Conservation (phyloP, 2,113 vertebrate genomes). For the Polypterus bichir region DNA sequence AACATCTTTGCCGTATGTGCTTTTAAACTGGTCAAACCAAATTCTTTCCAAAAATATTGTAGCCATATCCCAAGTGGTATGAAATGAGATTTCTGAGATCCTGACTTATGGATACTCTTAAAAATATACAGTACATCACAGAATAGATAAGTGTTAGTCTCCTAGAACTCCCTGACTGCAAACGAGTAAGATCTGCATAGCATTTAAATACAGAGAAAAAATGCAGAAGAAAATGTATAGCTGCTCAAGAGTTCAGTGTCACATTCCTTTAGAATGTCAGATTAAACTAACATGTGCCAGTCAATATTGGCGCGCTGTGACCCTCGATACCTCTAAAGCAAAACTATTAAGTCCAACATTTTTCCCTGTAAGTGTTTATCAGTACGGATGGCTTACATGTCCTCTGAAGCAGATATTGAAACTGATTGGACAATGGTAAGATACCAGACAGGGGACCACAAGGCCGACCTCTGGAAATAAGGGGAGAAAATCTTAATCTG, state of each 20-base stretch:
- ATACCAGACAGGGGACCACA: conserved; percentile 74
- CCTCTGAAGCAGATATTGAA: conserved; percentile 86
- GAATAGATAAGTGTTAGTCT: too few relatives aligned
- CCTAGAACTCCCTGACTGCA: too few relatives aligned
- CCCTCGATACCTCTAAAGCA: conserved; percentile 75
- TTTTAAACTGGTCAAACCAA: too few relatives aligned
- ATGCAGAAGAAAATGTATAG: too few relatives aligned
- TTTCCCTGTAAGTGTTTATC: conserved; percentile 83
- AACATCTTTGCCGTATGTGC: too few relatives aligned
- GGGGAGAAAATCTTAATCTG: conserved; percentile 98
- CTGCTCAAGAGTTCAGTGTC: conserved; percentile 37
- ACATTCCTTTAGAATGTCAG: conserved; percentile 70
- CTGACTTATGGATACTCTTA: too few relatives aligned
- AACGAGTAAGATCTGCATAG: too few relatives aligned
- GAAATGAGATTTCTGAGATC: too few relatives aligned
- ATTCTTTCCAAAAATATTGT: too few relatives aligned
- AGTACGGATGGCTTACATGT: conserved; percentile 84
- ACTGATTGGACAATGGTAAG: conserved; percentile 91
- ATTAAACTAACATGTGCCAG: conserved; percentile 80
- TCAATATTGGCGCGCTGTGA: conserved; percentile 91
- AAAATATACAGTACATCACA: too few relatives aligned
- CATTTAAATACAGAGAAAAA: too few relatives aligned
- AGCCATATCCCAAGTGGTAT: too few relatives aligned
- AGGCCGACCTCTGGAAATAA: conserved; percentile 85
- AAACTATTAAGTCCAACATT: conserved; percentile 97